Evolutionary conservation across 2,797 vertebrate species (phyloP), one percentile per base, ranked within the genome.

Genomic region (Lepilemur septentrionalis): DNA sequence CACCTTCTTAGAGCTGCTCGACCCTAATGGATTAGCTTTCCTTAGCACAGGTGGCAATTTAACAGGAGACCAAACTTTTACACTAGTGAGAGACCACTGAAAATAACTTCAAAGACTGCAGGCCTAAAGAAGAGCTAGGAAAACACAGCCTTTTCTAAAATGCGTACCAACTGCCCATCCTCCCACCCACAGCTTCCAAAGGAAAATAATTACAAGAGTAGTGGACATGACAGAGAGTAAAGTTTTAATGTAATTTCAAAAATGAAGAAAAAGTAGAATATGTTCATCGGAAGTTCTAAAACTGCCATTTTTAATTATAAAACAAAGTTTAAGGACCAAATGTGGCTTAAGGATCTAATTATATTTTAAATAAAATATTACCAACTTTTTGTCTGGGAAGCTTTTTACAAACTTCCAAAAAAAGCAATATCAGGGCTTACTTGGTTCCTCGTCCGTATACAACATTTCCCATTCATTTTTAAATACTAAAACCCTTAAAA

Each of bases 11-110:
- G 97, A 97, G 94, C 96, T 83, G 97, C 96, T 98, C 97, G 95
- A 99, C 99, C 98, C 99, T 99, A 99, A 99, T 98, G 99, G 99
- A 99, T 99, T 99, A 99, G 98, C 98, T 98, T 98, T 97, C 98
- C 97, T 98, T 92, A 92, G 97, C 97, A 96, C 99, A 99, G 99
- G 99, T 99, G 98, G 98, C 98, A 97, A 98, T 98, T 99, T 98
- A 98, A 98, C 98, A 98, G 98, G 95, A 98, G 93, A 94, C 98
- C 97, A 69, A 98, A 98, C 98, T 98, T 99, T 98, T 98, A 99
- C 98, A 98, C 98, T 98, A 97, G 91, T 93, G 61, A 92, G 96
- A 98, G 98, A 97, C 96, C 96, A 94, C 95, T 96, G 96, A 84
- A 97, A 98, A 97, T 90, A 93, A 97, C 97, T 98, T 98, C 98